These are phyloP conservation scores for Micrasema minimum DNA, from an alignment of 1,140 invertebrate genomes.

Conservation along the genomic window DNA sequence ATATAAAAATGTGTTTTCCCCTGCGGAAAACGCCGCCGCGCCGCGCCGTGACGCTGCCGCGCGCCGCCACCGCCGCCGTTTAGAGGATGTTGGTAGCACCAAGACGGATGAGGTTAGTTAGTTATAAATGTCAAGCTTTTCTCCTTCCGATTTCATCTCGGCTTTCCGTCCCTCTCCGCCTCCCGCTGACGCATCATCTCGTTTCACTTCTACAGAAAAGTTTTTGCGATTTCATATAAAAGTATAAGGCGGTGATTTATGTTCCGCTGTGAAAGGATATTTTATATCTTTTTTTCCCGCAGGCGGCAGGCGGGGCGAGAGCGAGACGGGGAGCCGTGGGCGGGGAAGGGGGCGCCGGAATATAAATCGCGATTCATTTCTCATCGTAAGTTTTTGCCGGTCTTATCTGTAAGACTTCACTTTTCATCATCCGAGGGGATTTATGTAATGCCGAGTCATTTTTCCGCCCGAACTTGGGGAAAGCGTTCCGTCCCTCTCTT, in stretches of 20 bases:
- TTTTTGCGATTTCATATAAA: conserved; percentile 56
- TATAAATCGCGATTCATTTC: conserved; percentile 70
- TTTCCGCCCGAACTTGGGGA: conserved; percentile 67
- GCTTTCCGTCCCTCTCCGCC: conserved; percentile 44
- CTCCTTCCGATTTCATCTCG: conserved; percentile 51
- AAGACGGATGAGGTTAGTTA: conserved; percentile 55
- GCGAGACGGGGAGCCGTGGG: conserved; percentile 42
- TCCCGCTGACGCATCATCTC: conserved; percentile 43
- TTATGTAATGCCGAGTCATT: conserved; percentile 71
- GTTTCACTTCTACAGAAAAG: conserved; percentile 45
- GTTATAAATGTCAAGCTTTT: conserved; percentile 55
- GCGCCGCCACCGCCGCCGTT: conserved; percentile 9
- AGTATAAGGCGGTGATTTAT: conserved; percentile 56
- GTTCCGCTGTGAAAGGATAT: conserved; percentile 53
- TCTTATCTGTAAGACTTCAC: conserved; percentile 70
- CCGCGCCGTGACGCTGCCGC: not conserved
- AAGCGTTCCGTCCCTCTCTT: conserved; percentile 50
- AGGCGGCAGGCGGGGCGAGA: conserved; percentile 40
- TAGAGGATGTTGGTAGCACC: conserved; percentile 37
- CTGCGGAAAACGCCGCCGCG: not conserved
- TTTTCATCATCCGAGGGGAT: conserved; percentile 70
- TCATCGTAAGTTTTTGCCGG: conserved; percentile 70
- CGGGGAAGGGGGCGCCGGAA: conserved; percentile 57
- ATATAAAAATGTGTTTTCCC: too few relatives aligned
- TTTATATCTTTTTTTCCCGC: conserved; percentile 47